Evolutionary conservation across 2,888 invertebrate species (phyloP).

Genomic region (Argyresthia goedartella): DNA sequence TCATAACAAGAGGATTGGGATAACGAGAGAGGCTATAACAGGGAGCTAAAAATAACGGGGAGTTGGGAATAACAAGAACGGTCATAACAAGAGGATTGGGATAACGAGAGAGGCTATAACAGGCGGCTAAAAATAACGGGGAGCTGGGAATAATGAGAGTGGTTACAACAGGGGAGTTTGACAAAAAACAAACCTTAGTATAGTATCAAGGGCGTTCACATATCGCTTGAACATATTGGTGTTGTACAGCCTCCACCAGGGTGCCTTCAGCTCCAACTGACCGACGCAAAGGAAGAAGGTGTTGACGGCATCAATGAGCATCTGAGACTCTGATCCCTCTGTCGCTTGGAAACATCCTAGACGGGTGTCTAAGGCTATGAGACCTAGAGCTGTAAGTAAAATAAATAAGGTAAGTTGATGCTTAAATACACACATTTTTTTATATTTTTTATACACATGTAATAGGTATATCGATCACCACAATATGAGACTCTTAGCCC

Average conservation of each 20-base stretch:
- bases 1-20: too few species aligned
- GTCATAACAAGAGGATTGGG: too few species aligned
- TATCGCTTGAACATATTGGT: slow-evolving; percentile 74
- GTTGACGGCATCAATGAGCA: slow-evolving; percentile 75
- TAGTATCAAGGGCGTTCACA: slow-evolving; percentile 76
- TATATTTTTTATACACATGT: too few species aligned
- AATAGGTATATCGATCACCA: too few species aligned
- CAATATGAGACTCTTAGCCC: too few species aligned
- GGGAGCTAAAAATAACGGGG: too few species aligned
- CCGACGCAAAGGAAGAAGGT: slow-evolving; percentile 77
- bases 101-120: too few species aligned
- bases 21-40: too few species aligned
- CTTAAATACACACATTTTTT: too few species aligned
- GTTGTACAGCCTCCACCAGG: slow-evolving; percentile 76
- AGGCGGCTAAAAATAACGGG: too few species aligned
- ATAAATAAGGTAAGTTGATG: neutral
- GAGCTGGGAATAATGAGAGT: too few species aligned
- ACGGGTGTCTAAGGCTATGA: slow-evolving; percentile 75
- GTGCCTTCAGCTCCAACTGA: slow-evolving; percentile 73
- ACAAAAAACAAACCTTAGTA: slow-evolving; percentile 68
- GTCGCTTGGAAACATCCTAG: slow-evolving; percentile 73
- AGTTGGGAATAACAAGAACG: too few species aligned
- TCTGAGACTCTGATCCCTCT: slow-evolving; percentile 71
- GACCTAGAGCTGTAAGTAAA: slow-evolving; percentile 69
- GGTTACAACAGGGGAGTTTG: neutral